phyloP scores from a whole-genome alignment of 2,113 vertebrate genomes.

The Channa argus region DNA sequence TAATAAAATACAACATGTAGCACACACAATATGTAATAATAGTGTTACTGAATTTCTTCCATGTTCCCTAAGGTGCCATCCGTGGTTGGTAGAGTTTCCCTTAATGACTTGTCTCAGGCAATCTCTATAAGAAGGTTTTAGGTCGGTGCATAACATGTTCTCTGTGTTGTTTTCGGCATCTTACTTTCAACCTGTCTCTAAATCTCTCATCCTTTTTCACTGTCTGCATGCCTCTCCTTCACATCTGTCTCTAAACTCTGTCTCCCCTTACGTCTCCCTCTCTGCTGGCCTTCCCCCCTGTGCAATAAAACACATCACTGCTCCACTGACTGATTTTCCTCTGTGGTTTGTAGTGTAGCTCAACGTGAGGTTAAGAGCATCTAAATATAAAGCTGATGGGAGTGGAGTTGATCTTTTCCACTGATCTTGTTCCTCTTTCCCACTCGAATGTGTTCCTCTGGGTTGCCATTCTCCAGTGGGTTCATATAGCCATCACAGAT shows the following conservation, averaged over 20 bases:
- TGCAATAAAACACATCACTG: constrained; percentile 12
- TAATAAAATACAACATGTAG: too few species aligned
- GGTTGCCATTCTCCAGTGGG: constrained; percentile 13
- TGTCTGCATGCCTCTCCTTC: constrained; percentile 3
- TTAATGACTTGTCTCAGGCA: constrained; percentile 13
- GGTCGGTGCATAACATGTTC: constrained; percentile 21
- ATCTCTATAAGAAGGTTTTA: constrained; percentile 11
- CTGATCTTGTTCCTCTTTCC: constrained; percentile 31
- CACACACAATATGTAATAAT: too few species aligned
- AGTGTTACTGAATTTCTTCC: not conserved
- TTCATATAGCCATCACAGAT: constrained; percentile 6
- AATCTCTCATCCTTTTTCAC: constrained; percentile 11
- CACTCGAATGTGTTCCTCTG: not conserved
- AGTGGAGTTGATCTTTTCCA: constrained; percentile 4
- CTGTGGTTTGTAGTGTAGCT: not conserved
- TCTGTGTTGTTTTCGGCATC: constrained; percentile 3
- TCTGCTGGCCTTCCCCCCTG: constrained; percentile 1
- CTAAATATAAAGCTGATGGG: constrained; percentile 46
- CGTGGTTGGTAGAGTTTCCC: constrained; percentile 5
- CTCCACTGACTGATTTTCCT: not conserved
- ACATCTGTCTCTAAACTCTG: constrained; percentile 7
- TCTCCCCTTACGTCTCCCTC: constrained; percentile 10
- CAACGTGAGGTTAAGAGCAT: constrained; percentile 40
- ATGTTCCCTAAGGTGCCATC: not conserved
- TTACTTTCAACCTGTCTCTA: constrained; percentile 11